phyloP scores from a whole-genome alignment of 2,797 vertebrate species.

The Sus cebifrons region DNA sequence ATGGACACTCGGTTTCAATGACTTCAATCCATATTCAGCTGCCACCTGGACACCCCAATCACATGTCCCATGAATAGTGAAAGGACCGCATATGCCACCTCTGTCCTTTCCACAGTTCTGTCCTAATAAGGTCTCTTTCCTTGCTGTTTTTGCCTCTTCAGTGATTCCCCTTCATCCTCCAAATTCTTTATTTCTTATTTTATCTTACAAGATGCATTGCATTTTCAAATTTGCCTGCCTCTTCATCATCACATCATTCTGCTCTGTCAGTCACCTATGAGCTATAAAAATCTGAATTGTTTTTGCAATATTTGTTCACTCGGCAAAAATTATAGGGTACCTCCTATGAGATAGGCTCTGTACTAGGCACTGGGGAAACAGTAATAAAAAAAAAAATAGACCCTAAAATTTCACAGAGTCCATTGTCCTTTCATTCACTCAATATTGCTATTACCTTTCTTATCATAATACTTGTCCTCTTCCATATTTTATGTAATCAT shows the following conservation, averaged over 20 bases:
- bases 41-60: neutral
- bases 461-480: neutral
- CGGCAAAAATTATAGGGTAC: neutral
- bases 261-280: neutral
- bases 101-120: neutral
- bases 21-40: neutral
- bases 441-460: neutral
- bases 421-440: neutral
- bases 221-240: neutral
- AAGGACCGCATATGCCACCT: neutral
- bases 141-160: neutral
- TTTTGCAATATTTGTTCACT: neutral
- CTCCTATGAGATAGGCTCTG: neutral
- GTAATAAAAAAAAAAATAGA: neutral
- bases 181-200: neutral
- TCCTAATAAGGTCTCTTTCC: neutral
- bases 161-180: neutral
- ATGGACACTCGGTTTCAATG: neutral
- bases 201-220: neutral
- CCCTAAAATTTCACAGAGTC: neutral
- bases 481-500: neutral
- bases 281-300: neutral
- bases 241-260: neutral
- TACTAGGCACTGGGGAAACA: neutral
- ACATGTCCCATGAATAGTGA: neutral